Evolutionary conservation across 1,140 invertebrate species (phyloP).

Genomic region (Heterodera schachtii): DNA sequence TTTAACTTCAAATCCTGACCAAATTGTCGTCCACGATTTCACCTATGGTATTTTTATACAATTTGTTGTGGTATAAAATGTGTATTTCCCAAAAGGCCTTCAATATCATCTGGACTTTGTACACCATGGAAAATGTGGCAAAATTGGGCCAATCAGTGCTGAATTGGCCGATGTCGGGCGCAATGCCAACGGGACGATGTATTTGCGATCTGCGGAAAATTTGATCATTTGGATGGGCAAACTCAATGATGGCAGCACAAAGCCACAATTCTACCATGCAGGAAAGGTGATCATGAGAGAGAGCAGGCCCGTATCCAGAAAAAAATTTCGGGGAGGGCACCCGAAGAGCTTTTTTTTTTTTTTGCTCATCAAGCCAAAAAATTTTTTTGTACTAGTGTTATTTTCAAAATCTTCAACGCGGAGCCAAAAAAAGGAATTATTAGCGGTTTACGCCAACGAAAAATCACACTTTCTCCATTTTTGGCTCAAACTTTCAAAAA

Average conservation of each 20-base stretch:
- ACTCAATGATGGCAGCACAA: neutral
- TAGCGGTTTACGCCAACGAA: too few species aligned
- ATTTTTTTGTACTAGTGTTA: too few species aligned
- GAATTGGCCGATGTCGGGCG: neutral
- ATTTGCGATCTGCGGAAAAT: neutral
- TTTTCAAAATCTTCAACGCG: too few species aligned
- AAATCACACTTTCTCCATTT: neutral
- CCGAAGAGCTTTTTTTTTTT: too few species aligned
- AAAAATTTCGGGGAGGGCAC: too few species aligned
- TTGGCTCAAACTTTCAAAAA: neutral
- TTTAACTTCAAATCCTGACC: neutral
- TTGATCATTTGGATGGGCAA: neutral
- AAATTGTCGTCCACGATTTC: neutral
- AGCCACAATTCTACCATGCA: neutral
- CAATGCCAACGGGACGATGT: slow-evolving; percentile 1
- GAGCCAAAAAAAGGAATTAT: too few species aligned
- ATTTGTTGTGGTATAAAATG: neutral
- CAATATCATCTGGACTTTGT: neutral
- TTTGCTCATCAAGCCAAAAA: too few species aligned
- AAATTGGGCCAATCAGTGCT: neutral
- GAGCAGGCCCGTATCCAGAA: too few species aligned
- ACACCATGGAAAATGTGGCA: neutral
- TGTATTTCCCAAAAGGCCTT: neutral
- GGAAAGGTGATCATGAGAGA: too few species aligned
- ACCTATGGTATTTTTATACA: neutral